Evolutionary conservation across 2,888 invertebrate species (phyloP), one percentile per base, ranked within the genome.

Genomic region (Epinotia nisella): DNA sequence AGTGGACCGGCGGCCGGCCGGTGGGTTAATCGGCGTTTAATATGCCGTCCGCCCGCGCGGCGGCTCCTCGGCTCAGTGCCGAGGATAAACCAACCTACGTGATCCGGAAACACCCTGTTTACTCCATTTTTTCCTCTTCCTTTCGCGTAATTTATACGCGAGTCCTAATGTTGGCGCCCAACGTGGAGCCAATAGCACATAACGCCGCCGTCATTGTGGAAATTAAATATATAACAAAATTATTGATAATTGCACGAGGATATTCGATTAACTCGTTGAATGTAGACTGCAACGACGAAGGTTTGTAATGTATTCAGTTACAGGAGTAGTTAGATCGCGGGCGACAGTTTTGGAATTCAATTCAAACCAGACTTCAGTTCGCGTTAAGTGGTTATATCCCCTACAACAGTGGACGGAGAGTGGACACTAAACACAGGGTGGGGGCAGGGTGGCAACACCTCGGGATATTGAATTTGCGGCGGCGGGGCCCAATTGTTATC

Each of bases 1-100:
- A 75, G 83, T 78, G 82, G 78, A 81, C 82, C 83, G 86, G 87
- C 86, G 88, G 87, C 85, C 83, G 86, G 87, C 90, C 92, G 90
- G 91, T 91, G 91, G 93, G 92, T 89, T 92, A 93, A 93, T 92
- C 91, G 91, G 72, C 90, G 90, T 92, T 93, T 92, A 93, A 93
- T 93, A 93, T 92, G 91, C 91, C 87, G 88, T 87, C 84, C 83
- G 78, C 78, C 81, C 81, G 77, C 80, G 81, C 78, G 78, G 78
- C 78, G 78, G 70, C 75, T 70, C 71, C 82, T 83, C 84, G 79
- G 81, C 85, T 79, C 78, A 75, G 76, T 71, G 75, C 72, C 60
- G 76, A 80, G 77, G 87, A 86, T 85, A 85, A 79, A 79, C 81
- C 85, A 81, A 82, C 83, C 78, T 80, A 85, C 86, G 85, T 85